Base-by-base conservation (phyloP, 2,797 vertebrate genomes). In the Notamacropus eugenii region DNA sequence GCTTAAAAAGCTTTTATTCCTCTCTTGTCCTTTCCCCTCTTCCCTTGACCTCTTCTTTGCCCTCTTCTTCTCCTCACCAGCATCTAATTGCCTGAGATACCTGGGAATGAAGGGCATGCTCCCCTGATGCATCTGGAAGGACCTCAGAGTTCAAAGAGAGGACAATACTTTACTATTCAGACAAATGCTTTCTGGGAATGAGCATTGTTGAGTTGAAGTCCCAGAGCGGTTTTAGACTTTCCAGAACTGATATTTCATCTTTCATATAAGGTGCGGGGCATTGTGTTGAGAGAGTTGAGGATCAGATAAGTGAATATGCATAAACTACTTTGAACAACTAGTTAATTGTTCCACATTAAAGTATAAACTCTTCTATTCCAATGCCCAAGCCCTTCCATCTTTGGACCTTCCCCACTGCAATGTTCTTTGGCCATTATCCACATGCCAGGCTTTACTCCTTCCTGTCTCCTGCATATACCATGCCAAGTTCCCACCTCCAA, bases 121-220 rank as follows among this genome's bases (percentile, higher is more conserved):
- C 1, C 8, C 67, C 22, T 34, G 54, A 31, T 55, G 24, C 28
- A 52, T 11, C 4, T 8, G 95, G 74, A 91, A 91, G 90, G 50
- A 91, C 54, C 34, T 8, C 54, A 92, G n/a, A 90, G 56, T 91
- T 16, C 54, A 0, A 52, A n/a, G 0, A 0, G 9, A 34, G 0
- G 0, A 5, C 24, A 0, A 5, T 27, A 28, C 67, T 94, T 55
- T 27, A 19, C 54, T 27, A 22, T 40, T 11, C 0, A 0, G 22
- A 11, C 0, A 40, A 54, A 54, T 56, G 67, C 19, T 90, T 31
- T 90, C n/a, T 55, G 24, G 82, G 55, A 22, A 52, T 0, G 5
- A 31, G 3, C 0, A 0, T 11, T 91, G 59, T 50, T 13, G 9
- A 0, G 0, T 94, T 55, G 11, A 0, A 1, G 52, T 92, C 1